Conservation (phyloP, 2,797 vertebrate genomes). For the Diplodus puntazzo region DNA sequence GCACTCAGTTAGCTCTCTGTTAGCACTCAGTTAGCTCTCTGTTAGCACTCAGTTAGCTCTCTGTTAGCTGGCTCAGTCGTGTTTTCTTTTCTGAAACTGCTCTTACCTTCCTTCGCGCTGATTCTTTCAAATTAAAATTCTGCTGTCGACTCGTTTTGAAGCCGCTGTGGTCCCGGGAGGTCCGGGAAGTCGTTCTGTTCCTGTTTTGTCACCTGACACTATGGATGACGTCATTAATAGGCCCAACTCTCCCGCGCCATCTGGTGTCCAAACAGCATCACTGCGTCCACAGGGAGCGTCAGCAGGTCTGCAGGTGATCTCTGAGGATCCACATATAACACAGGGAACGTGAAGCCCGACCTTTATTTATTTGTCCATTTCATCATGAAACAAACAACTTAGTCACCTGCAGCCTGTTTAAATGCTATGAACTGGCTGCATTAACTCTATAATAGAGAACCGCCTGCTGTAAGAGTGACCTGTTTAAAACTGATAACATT, state of each 20-base stretch:
- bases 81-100: not conserved
- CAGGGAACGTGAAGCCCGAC: too few species aligned
- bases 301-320: too few species aligned
- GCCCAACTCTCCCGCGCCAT: not conserved
- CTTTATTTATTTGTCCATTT: too few species aligned
- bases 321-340: too few species aligned
- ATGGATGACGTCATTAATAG: constrained; percentile 15
- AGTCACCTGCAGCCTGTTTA: too few species aligned
- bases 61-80: not conserved
- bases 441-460: too few species aligned
- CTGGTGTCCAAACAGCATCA: not conserved
- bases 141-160: constrained; percentile 23
- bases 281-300: not conserved
- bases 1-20: not conserved
- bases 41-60: not conserved
- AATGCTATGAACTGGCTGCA: too few species aligned
- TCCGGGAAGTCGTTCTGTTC: constrained; percentile 25
- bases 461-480: too few species aligned
- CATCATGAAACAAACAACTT: too few species aligned
- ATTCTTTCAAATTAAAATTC: constrained; percentile 40
- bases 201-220: constrained; percentile 72
- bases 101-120: constrained; percentile 65
- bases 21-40: not conserved
- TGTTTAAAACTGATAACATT: too few species aligned
- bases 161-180: not conserved